Evolutionary conservation across 2,797 vertebrate genomes (phyloP).

Genomic region (Pseudochirops corinnae): DNA sequence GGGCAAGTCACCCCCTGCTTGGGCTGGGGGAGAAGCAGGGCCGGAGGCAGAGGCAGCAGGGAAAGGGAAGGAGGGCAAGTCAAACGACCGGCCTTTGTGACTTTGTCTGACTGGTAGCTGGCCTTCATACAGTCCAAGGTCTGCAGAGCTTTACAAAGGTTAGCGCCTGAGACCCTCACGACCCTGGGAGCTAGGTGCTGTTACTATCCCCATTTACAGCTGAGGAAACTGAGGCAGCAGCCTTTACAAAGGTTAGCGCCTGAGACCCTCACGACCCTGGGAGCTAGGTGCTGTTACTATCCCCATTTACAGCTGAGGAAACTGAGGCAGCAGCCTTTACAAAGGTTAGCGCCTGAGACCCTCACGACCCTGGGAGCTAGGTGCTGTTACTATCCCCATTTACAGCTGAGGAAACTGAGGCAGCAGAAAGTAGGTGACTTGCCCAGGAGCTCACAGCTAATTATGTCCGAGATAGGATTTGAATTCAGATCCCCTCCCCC

Average conservation of each 20-base stretch:
- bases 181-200: not conserved
- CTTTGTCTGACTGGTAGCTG: not conserved
- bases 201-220: not conserved
- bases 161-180: not conserved
- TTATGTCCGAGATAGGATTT: not conserved
- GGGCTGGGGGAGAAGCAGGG: not conserved
- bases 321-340: not conserved
- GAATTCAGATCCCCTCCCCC: not conserved
- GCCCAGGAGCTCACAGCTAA: not conserved
- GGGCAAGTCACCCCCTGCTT: too few species aligned
- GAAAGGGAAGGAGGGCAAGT: not conserved
- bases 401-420: not conserved
- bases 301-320: slow-evolving; percentile 11
- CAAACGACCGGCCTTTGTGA: not conserved
- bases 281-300: not conserved
- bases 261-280: not conserved
- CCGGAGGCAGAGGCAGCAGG: rapidly evolving
- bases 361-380: not conserved
- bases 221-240: not conserved
- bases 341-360: not conserved
- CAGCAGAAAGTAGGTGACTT: slow-evolving; percentile 1
- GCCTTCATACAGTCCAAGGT: not conserved
- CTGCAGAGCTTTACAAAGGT: not conserved
- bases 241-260: too few species aligned
- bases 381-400: not conserved